Conservation (phyloP, 2,888 invertebrate genomes). For the Schrankia costaestrigalis region DNA sequence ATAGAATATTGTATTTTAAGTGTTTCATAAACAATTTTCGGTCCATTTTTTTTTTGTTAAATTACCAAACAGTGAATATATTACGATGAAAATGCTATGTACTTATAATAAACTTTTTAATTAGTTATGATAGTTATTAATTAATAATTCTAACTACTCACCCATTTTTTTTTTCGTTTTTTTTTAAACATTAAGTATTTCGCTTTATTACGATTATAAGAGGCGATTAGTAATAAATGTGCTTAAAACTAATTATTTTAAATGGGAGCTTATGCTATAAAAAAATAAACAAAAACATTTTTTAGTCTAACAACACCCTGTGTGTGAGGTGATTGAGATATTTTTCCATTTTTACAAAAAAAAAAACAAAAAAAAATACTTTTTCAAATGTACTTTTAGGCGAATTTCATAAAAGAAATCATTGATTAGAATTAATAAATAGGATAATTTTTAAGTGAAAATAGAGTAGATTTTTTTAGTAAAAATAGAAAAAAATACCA, state of each 20-base stretch:
- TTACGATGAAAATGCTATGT: no score
- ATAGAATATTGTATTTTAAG: no score
- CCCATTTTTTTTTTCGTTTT: neutral
- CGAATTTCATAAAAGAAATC: neutral
- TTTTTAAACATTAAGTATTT: conserved; percentile 12
- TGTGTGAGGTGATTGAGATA: conserved; percentile 11
- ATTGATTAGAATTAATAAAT: neutral
- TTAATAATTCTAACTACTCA: neutral
- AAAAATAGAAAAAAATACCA: no score
- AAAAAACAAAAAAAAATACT: neutral
- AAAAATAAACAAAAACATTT: conserved; percentile 20
- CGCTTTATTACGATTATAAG: conserved; percentile 16
- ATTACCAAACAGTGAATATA: no score
- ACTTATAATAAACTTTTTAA: neutral
- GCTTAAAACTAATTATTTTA: conserved; percentile 13
- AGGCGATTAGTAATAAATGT: conserved; percentile 15
- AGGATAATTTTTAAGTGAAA: no score
- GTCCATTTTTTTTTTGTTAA: no score
- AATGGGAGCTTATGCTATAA: conserved; percentile 3
- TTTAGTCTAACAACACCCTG: conserved; percentile 35
- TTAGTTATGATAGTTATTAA: neutral
- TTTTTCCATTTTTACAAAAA: conserved; percentile 6
- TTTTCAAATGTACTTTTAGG: neutral
- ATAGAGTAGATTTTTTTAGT: no score
- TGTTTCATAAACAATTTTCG: no score